These are phyloP conservation scores for Xyliphius kryptos DNA, from an alignment of 2,113 vertebrate species.

Conservation along the genomic window DNA sequence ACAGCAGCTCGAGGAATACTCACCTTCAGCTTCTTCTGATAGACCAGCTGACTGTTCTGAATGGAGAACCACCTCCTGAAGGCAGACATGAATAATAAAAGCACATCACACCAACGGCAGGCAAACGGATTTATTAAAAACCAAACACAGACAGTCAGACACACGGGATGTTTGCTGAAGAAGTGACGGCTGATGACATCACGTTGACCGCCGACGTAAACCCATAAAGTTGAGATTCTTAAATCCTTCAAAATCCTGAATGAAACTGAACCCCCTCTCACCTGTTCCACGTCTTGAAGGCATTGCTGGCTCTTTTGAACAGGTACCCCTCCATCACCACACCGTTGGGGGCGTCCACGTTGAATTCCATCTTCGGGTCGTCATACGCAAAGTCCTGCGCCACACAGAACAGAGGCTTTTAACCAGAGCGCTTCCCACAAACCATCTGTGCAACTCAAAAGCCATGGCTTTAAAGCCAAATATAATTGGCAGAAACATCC, in stretches of 20 bases:
- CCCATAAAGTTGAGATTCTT: no score
- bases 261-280: conserved; percentile 41
- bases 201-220: no score
- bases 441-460: not conserved
- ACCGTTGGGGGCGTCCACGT: conserved; percentile 87
- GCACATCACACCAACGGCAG: conserved; percentile 30
- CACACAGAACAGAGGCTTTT: not conserved
- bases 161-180: no score
- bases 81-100: conserved; percentile 38
- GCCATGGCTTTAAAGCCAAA: not conserved
- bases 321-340: conserved; percentile 98
- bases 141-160: no score
- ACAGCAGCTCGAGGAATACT: conserved; percentile 34
- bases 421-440: not conserved
- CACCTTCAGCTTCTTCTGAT: conserved; percentile 97
- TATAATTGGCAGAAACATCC: not conserved
- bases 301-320: conserved; percentile 97
- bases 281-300: conserved; percentile 98
- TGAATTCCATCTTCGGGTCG: conserved; percentile 86
- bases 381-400: conserved; percentile 89
- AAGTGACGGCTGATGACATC: no score
- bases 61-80: conserved; percentile 97
- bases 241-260: no score
- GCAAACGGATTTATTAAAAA: no score
- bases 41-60: conserved; percentile 97